phyloP scores from a whole-genome alignment of 2,888 invertebrate genomes.

The Leptopilina syphax region DNA sequence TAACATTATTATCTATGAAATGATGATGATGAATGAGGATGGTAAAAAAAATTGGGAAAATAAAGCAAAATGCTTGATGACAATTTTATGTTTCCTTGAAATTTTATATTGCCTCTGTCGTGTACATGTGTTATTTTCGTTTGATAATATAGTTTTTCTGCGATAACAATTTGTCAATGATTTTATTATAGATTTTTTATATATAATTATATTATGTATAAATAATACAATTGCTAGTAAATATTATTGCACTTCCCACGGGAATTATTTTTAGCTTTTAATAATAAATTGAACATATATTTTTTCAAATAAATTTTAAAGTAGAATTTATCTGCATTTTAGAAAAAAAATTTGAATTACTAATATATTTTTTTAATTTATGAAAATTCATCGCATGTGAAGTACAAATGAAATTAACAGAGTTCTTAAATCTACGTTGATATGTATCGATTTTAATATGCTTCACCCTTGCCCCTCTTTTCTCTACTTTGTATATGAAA shows the following conservation, averaged over 20 bases:
- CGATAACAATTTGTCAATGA: constrained; percentile 3
- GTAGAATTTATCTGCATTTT: neutral
- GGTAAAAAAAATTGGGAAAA: constrained; percentile 25
- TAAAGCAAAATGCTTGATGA: constrained; percentile 16
- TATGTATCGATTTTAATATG: constrained; percentile 23
- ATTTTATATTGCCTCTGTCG: constrained; percentile 15
- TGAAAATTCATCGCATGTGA: neutral
- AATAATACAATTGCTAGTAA: constrained; percentile 12
- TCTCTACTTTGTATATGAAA: neutral
- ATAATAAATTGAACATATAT: neutral
- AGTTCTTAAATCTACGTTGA: constrained; percentile 21
- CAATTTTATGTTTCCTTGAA: constrained; percentile 12
- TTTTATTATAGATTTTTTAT: neutral
- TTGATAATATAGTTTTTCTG: constrained; percentile 15
- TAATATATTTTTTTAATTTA: neutral
- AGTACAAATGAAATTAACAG: constrained; percentile 13
- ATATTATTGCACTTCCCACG: constrained; percentile 1
- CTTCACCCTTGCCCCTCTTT: neutral
- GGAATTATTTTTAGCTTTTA: neutral
- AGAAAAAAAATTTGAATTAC: neutral
- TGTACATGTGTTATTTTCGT: constrained; percentile 1
- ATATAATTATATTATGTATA: neutral
- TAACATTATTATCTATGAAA: neutral
- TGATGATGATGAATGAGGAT: neutral
- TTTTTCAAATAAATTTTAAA: neutral